Evolutionary conservation across 23 tunicate species (phyloP).

Genomic region (Trididemnum clinides): DNA sequence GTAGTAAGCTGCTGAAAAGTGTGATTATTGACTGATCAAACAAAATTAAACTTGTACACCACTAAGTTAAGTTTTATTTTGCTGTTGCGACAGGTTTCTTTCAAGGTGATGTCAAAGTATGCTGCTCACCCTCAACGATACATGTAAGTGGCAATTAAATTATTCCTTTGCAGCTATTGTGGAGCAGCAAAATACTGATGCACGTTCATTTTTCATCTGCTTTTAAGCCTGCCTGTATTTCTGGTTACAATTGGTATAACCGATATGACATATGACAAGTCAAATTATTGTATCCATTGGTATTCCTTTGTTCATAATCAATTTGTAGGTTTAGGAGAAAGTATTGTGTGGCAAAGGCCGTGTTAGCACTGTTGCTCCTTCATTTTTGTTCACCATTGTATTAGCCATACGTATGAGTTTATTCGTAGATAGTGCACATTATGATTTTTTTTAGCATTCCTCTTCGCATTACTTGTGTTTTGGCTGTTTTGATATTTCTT

Average conservation of each 20-base stretch:
- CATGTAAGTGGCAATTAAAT: slow-evolving; percentile 48
- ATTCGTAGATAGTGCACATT: neutral
- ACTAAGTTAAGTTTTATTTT: no score
- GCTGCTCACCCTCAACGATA: slow-evolving; percentile 71
- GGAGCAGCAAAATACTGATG: no score
- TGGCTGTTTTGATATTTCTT: slow-evolving; percentile 39
- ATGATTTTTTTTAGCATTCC: slow-evolving; percentile 50
- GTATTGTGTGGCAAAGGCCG: neutral
- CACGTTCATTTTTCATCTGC: no score
- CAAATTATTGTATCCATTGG: no score
- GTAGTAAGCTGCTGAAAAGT: no score
- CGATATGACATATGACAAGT: no score
- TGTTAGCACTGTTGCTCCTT: neutral
- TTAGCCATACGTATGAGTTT: neutral
- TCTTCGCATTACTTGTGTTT: slow-evolving; percentile 34
- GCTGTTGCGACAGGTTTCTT: slow-evolving; percentile 70
- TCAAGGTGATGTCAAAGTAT: slow-evolving; percentile 67
- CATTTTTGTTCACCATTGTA: neutral
- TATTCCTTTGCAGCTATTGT: neutral
- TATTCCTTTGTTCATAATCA: no score
- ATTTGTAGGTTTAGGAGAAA: no score
- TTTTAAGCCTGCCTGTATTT: no score
- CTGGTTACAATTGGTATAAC: no score
- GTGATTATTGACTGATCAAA: no score
- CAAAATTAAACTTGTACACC: no score